Percentiles rank a stretch among this genome's conserved stretches.
Evolutionary conservation across 2,888 invertebrate genomes (phyloP).

Genomic region (Shargacucullia verbasci): DNA sequence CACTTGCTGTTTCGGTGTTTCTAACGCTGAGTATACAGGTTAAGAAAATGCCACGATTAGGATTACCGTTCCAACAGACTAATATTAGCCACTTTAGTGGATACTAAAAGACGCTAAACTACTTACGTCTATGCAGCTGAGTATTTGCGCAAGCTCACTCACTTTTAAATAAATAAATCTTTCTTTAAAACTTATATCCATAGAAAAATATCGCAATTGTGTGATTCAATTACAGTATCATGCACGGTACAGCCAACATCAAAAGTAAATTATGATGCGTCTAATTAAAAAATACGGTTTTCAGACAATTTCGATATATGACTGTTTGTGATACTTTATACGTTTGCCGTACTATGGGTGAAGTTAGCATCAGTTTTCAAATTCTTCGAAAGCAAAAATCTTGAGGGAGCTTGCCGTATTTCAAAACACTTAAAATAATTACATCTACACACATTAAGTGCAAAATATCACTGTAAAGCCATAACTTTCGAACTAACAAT

Average conservation of each 20-base stretch:
- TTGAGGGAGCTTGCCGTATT: constrained; percentile 29
- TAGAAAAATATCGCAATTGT: constrained; percentile 2
- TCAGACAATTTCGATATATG: too few species aligned
- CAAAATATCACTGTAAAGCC: constrained; percentile 49
- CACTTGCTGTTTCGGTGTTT: too few species aligned
- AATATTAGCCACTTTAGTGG: constrained; percentile 9
- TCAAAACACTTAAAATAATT: constrained; percentile 19
- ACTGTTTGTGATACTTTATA: too few species aligned
- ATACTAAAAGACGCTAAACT: constrained; percentile 12
- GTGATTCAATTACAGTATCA: background rate
- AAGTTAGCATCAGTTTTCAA: background rate
- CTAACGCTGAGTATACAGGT: too few species aligned
- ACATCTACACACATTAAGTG: constrained; percentile 33
- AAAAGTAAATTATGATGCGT: too few species aligned
- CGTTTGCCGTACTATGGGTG: background rate
- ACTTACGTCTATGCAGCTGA: constrained; percentile 30
- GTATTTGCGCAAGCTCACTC: constrained; percentile 47
- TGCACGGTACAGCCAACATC: too few species aligned
- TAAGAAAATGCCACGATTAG: background rate
- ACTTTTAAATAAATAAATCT: constrained; percentile 21
- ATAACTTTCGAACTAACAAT: constrained; percentile 29
- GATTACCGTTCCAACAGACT: background rate
- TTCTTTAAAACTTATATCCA: constrained; percentile 9
- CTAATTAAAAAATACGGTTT: too few species aligned
- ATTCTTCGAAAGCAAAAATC: constrained; percentile 1